A percentile compares a stretch with the other conserved stretches of the same genome.
phyloP scores from a whole-genome alignment of 2,888 invertebrate species.

The Molanna angustata region DNA sequence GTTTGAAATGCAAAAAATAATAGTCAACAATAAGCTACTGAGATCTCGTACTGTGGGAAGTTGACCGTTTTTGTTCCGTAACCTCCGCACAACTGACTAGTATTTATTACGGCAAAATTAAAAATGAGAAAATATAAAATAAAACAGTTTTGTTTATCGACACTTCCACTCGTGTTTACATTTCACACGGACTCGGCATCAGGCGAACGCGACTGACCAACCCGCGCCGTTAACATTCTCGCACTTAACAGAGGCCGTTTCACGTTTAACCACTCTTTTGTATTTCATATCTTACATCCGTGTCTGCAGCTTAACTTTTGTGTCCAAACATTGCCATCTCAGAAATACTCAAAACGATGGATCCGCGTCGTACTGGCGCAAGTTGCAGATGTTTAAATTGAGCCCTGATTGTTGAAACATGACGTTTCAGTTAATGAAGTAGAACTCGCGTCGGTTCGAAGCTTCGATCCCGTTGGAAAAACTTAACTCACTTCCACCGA shows the following conservation, averaged over 20 bases:
- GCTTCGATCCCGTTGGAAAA: conserved; percentile 2
- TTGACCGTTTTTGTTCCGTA: conserved; percentile 1
- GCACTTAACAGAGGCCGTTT: background rate
- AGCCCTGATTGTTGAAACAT: background rate
- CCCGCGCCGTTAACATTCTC: conserved; percentile 9
- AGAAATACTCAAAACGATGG: background rate
- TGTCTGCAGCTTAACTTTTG: background rate
- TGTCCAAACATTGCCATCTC: background rate
- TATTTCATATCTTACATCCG: background rate
- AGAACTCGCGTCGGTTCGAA: background rate
- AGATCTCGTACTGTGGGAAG: conserved; percentile 22
- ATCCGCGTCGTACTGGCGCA: conserved; percentile 1
- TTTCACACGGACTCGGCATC: conserved; percentile 8
- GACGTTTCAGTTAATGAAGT: background rate
- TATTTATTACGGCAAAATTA: conserved; percentile 20
- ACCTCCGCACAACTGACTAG: conserved; percentile 24
- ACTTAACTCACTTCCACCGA: background rate
- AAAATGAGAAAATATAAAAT: conserved; percentile 10
- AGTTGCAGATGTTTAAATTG: background rate
- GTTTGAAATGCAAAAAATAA: no score
- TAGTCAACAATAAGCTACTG: conserved; percentile 23
- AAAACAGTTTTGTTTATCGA: conserved; percentile 1
- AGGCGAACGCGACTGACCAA: conserved; percentile 27
- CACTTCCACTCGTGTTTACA: conserved; percentile 22
- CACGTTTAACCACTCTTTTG: conserved; percentile 14